Evolutionary conservation across 1,140 invertebrate genomes (phyloP).

Genomic region (Lutraria rhynchaena): DNA sequence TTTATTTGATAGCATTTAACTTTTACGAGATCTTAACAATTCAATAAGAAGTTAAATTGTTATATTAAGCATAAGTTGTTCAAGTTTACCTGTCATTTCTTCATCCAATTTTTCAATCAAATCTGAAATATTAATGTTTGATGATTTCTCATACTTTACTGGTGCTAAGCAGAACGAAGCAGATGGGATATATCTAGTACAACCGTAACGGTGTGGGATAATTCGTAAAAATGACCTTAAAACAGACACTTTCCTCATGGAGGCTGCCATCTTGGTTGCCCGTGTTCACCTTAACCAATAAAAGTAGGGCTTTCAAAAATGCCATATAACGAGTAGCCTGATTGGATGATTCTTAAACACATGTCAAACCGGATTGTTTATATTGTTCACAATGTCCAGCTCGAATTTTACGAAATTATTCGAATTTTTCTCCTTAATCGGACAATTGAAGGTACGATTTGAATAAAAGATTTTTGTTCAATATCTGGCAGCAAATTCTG

Average conservation of each 20-base stretch:
- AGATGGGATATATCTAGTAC: not conserved
- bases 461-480: too few relatives aligned
- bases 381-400: slow-evolving; percentile 32
- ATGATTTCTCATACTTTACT: too few relatives aligned
- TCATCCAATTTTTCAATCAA: too few relatives aligned
- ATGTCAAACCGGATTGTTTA: slow-evolving; percentile 22
- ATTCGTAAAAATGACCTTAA: slow-evolving; percentile 22
- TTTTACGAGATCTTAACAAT: too few relatives aligned
- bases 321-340: not conserved
- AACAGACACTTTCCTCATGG: slow-evolving; percentile 39
- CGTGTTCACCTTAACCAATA: slow-evolving; percentile 10
- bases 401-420: slow-evolving; percentile 72
- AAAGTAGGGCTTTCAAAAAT: not conserved
- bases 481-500: too few relatives aligned
- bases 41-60: too few relatives aligned
- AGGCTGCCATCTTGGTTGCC: slow-evolving; percentile 60
- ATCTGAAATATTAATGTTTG: too few relatives aligned
- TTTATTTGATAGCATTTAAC: too few relatives aligned
- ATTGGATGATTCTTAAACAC: too few relatives aligned
- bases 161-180: not conserved
- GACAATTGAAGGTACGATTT: slow-evolving; percentile 81
- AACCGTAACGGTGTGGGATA: not conserved
- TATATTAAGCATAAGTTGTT: too few relatives aligned
- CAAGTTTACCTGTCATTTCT: too few relatives aligned
- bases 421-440: slow-evolving; percentile 80